Evolutionary conservation across 1,140 invertebrate genomes (phyloP).

Genomic region (Drosophila carrolli): DNA sequence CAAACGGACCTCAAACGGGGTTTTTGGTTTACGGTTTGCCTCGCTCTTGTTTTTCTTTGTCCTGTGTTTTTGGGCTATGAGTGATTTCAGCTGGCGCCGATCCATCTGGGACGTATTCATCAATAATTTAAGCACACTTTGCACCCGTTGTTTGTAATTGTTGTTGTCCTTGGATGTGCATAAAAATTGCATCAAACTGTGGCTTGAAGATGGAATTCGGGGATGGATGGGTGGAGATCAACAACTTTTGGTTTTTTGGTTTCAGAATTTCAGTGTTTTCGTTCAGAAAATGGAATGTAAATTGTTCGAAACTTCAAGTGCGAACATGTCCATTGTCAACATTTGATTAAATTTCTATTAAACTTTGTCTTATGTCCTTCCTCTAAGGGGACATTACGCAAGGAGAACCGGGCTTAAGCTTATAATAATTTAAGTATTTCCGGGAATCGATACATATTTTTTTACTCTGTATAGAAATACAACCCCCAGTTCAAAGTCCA

Average conservation of each 20-base stretch:
- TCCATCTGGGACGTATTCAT: slow-evolving; percentile 72
- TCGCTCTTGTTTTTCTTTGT: slow-evolving; percentile 36
- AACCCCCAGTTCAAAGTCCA: slow-evolving; percentile 45
- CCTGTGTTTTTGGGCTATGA: slow-evolving; percentile 46
- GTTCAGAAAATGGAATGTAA: slow-evolving; percentile 1
- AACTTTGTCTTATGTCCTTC: too few species aligned
- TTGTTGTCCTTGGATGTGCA: slow-evolving; percentile 34
- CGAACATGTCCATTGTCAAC: too few species aligned
- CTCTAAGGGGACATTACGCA: too few species aligned
- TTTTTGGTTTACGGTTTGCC: slow-evolving; percentile 20
- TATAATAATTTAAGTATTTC: background rate
- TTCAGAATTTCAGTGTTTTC: background rate
- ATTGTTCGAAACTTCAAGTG: background rate
- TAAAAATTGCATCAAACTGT: slow-evolving; percentile 49
- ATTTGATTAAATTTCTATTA: background rate
- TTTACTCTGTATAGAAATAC: too few species aligned
- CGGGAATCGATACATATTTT: too few species aligned
- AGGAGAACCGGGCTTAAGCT: too few species aligned
- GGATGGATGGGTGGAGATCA: background rate
- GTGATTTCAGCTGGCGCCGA: slow-evolving; percentile 72
- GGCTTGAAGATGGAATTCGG: slow-evolving; percentile 28
- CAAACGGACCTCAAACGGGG: slow-evolving; percentile 64
- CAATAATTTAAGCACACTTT: slow-evolving; percentile 76
- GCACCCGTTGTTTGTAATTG: slow-evolving; percentile 24
- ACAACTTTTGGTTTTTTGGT: background rate